phyloP scores from a whole-genome alignment of 2,888 invertebrate genomes.

The Steinernema carpocapsae region DNA sequence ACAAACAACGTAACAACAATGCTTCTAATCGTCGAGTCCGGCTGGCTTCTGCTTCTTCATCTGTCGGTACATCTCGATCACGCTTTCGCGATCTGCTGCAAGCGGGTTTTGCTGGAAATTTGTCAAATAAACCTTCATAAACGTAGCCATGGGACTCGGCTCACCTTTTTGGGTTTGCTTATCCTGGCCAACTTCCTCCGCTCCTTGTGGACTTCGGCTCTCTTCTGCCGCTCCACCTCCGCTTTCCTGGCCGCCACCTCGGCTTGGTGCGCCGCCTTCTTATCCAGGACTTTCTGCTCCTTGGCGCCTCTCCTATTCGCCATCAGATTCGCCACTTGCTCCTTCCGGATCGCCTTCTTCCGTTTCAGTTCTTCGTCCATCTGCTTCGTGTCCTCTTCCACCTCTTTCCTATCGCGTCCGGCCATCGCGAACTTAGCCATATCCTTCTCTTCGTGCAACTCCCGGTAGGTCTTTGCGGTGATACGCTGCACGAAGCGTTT shows the following conservation, averaged over 20 bases:
- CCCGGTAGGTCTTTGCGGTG: neutral
- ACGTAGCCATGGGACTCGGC: too few species aligned
- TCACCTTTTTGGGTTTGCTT: neutral
- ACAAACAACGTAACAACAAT: slow-evolving; percentile 34
- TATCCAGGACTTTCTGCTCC: neutral
- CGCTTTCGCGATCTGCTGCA: slow-evolving; percentile 50
- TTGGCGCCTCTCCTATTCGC: slow-evolving; percentile 13
- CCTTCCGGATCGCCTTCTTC: slow-evolving; percentile 12
- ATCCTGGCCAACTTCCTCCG: slow-evolving; percentile 7
- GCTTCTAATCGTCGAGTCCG: neutral
- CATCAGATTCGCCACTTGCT: neutral
- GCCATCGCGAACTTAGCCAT: neutral
- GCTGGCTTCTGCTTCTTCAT: slow-evolving; percentile 50
- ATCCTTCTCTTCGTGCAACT: neutral
- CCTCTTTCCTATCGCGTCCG: slow-evolving; percentile 14
- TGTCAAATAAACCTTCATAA: too few species aligned
- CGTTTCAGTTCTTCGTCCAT: slow-evolving; percentile 8
- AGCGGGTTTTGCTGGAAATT: neutral
- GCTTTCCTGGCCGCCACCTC: neutral
- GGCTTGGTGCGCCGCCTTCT: neutral
- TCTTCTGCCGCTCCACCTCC: neutral
- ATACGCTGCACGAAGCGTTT: neutral
- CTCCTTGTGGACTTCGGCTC: slow-evolving; percentile 10
- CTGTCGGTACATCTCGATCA: slow-evolving; percentile 58
- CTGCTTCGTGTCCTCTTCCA: neutral